Percentiles rank a stretch among this genome's conserved stretches.
phyloP scores from a whole-genome alignment of 2,113 vertebrate species.

The Blennius ocellaris region DNA sequence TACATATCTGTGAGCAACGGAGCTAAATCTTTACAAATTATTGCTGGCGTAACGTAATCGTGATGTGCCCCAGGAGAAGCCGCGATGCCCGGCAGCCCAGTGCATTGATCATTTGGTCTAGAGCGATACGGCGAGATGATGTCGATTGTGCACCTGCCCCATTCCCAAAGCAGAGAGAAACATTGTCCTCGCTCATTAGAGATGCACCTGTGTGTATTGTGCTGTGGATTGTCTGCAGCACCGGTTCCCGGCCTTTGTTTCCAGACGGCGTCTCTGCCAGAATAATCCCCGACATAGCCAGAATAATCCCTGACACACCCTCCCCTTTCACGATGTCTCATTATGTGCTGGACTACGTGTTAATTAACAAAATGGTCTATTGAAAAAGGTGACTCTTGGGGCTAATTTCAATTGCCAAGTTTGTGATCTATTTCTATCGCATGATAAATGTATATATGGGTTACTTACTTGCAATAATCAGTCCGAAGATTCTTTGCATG shows the following conservation, averaged over 20 bases:
- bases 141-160: slow-evolving; percentile 21
- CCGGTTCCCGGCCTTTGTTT: background rate
- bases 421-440: background rate
- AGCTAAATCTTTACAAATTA: slow-evolving; percentile 61
- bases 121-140: slow-evolving; percentile 49
- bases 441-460: no score
- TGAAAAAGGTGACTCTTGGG: no score
- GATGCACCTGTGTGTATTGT: slow-evolving; percentile 36
- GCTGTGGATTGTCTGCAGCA: background rate
- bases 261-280: background rate
- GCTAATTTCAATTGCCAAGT: background rate
- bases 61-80: slow-evolving; percentile 38
- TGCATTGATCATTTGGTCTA: slow-evolving; percentile 59
- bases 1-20: slow-evolving; percentile 55
- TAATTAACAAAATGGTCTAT: background rate
- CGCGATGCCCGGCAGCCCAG: slow-evolving; percentile 39
- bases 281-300: background rate
- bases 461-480: no score
- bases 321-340: background rate
- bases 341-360: background rate
- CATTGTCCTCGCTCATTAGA: slow-evolving; percentile 30
- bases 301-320: background rate
- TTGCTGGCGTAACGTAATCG: slow-evolving; percentile 35
- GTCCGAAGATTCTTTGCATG: no score
- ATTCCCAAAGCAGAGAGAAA: slow-evolving; percentile 42